Conservation (phyloP, 2,888 invertebrate species). For the Lasius fuliginosus region DNA sequence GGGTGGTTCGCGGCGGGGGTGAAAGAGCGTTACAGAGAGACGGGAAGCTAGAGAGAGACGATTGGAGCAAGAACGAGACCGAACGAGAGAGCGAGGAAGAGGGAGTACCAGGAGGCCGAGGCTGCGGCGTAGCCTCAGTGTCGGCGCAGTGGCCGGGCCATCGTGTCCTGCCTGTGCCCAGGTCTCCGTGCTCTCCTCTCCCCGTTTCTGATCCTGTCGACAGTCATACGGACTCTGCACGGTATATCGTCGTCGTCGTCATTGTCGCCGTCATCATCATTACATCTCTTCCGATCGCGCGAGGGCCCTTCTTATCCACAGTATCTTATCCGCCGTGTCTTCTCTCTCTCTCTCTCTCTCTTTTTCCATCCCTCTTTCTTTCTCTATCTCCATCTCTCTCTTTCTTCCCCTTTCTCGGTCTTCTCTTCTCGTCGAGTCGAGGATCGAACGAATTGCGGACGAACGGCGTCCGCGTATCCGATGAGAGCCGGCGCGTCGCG, state of each 20-base stretch:
- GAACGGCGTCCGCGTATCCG: conserved; percentile 44
- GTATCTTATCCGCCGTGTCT: conserved; percentile 6
- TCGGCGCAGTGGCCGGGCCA: conserved; percentile 86
- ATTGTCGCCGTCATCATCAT: conserved; percentile 31
- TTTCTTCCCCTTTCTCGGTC: conserved; percentile 12
- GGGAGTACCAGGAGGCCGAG: conserved; percentile 84
- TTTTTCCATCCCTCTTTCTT: background rate
- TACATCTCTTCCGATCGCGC: conserved; percentile 21
- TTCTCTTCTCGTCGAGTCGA: conserved; percentile 36
- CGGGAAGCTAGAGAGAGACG: conserved; percentile 37
- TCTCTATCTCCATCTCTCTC: background rate
- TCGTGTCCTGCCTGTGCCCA: conserved; percentile 85
- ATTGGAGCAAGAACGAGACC: conserved; percentile 73
- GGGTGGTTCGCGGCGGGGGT: conserved; percentile 51
- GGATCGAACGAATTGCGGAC: conserved; percentile 55
- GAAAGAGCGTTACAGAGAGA: conserved; percentile 46
- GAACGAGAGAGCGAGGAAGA: conserved; percentile 55
- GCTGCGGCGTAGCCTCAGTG: conserved; percentile 86
- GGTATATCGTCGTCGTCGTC: conserved; percentile 51
- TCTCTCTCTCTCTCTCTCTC: background rate
- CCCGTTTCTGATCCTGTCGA: conserved; percentile 68
- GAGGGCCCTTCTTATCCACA: background rate
- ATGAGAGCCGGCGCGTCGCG: conserved; percentile 62
- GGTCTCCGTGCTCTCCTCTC: conserved; percentile 71
- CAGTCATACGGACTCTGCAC: conserved; percentile 64